Evolutionary conservation across 2,797 vertebrate species (phyloP).

Genomic region (Paedocypris micromegethes): DNA sequence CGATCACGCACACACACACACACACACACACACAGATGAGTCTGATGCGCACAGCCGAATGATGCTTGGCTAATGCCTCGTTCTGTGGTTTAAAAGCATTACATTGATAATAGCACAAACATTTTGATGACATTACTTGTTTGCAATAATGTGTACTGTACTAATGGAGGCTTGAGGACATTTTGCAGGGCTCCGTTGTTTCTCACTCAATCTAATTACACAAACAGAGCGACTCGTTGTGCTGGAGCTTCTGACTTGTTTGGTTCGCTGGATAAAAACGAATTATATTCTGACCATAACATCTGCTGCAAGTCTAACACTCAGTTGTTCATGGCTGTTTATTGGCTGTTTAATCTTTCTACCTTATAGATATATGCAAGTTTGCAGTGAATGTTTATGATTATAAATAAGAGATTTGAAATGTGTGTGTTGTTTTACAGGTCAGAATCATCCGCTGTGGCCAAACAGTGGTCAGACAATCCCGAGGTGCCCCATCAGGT

Average conservation of each 20-base stretch:
- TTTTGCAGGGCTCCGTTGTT: conserved; percentile 23
- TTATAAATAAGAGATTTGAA: not conserved
- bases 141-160: conserved; percentile 17
- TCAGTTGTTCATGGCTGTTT: too few relatives aligned
- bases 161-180: conserved; percentile 32
- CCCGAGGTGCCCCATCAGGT: conserved; percentile 58
- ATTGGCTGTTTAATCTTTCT: too few relatives aligned
- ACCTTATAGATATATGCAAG: too few relatives aligned
- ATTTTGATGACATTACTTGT: conserved; percentile 37
- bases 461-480: conserved; percentile 69
- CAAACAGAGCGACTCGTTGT: conserved; percentile 8
- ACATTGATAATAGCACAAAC: conserved; percentile 34
- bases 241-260: not conserved
- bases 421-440: conserved; percentile 37
- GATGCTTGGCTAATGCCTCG: conserved; percentile 19
- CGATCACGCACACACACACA: not conserved
- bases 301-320: too few relatives aligned
- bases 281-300: too few relatives aligned
- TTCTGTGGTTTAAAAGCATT: conserved; percentile 15
- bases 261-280: too few relatives aligned
- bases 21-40: not conserved
- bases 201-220: conserved; percentile 29
- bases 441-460: conserved; percentile 58
- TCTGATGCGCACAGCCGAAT: not conserved
- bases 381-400: too few relatives aligned